Evolutionary conservation across 2,888 invertebrate species (phyloP), one percentile per base, ranked within the genome.

Genomic region (Hypselothyrea guttata): DNA sequence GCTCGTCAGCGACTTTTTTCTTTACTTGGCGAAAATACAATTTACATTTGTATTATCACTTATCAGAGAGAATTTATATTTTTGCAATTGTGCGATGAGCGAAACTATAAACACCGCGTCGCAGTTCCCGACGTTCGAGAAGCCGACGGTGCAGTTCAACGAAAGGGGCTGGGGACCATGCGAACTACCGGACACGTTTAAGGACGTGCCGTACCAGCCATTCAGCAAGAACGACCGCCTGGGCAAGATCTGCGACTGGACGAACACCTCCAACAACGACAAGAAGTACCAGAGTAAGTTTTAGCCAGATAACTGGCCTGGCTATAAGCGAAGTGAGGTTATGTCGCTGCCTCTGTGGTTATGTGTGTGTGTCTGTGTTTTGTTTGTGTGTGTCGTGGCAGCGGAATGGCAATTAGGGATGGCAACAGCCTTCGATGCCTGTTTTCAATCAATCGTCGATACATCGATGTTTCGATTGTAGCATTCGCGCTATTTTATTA

Each of bases 191-290:
- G 97, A 97, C 74, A 89, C 86, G 70, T 78, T 75, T 73, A 72
- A 89, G 70, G 89, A 90, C 74, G 89, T 89, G 69, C 99, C 99
- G 7, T 99, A 99, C 91, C 99, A 99, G 91, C 98, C 98, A 38
- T 99, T 98, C 90, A 98, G 98, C 77, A 99, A 99, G 91, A 98
- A 97, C 67, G 99, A 99, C 91, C 94, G 98, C 76, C 92, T 99
- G 70, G 99, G 99, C 81, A 99, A 99, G 93, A 98, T 98, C 84
- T 97, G 98, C 86, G 99, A 99, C 90, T 99, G 99, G 99, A 98
- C 98, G 42, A 96, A 97, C 56, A 96, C 96, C 7, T 95, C 95
- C 2, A 96, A 95, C 85, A 97, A 97, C 86, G 98, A 99, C 89
- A 97, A 98, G 86, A 95, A 98, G 91, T 97, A 97, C 90, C 95